Conservation (phyloP, 1,140 invertebrate genomes). For the Drosophila arawakana region DNA sequence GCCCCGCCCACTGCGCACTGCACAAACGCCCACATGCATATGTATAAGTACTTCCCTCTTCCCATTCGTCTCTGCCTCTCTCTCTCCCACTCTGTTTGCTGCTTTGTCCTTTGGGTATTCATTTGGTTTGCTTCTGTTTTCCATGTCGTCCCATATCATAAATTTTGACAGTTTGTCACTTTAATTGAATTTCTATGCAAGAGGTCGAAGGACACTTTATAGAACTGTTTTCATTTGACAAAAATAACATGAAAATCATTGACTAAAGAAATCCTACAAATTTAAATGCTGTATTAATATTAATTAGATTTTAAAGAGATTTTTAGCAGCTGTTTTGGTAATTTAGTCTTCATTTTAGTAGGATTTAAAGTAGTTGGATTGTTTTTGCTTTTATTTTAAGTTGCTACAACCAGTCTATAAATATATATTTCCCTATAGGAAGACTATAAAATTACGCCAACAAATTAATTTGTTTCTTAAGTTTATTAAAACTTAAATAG, state of each 20-base stretch:
- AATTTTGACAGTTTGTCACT: conserved; percentile 78
- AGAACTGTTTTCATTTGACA: conserved; percentile 4
- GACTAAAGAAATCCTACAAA: background rate
- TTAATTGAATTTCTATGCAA: conserved; percentile 74
- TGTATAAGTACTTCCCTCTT: conserved; percentile 52
- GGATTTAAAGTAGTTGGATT: too few relatives aligned
- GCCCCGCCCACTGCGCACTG: conserved; percentile 15
- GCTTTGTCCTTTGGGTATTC: conserved; percentile 53
- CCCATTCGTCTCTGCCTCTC: conserved; percentile 14
- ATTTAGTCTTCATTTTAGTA: background rate
- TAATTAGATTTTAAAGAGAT: conserved; percentile 9
- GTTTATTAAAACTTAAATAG: too few relatives aligned
- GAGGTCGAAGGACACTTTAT: conserved; percentile 25
- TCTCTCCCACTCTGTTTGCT: conserved; percentile 3
- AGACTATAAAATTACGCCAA: too few relatives aligned
- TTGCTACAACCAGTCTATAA: too few relatives aligned
- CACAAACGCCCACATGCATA: conserved; percentile 44
- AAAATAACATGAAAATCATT: background rate
- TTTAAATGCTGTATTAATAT: background rate
- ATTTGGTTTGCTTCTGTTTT: conserved; percentile 27
- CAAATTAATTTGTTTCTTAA: too few relatives aligned
- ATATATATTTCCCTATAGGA: too few relatives aligned
- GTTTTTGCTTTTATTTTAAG: too few relatives aligned
- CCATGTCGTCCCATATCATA: conserved; percentile 62
- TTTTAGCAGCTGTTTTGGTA: background rate